A percentile compares a stretch with the other conserved stretches of the same genome.
phyloP scores from a whole-genome alignment of 2,113 vertebrate species.

The Agelaius tricolor region DNA sequence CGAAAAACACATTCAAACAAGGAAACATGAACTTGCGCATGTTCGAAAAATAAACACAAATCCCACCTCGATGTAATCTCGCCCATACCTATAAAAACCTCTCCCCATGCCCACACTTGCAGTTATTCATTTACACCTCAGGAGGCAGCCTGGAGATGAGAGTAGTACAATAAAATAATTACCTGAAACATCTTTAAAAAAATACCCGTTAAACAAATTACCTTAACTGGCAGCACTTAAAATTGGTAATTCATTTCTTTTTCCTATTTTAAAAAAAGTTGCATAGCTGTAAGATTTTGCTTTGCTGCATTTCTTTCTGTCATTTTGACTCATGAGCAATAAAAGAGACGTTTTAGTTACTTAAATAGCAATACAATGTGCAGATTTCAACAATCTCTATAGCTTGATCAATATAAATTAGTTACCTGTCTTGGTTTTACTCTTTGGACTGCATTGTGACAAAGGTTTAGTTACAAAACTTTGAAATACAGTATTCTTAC shows the following conservation, averaged over 20 bases:
- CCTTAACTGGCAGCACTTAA: slow-evolving; percentile 73
- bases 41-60: slow-evolving; percentile 58
- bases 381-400: slow-evolving; percentile 42
- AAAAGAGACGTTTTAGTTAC: slow-evolving; percentile 52
- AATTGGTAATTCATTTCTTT: slow-evolving; percentile 60
- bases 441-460: slow-evolving; percentile 77
- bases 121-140: slow-evolving; percentile 59
- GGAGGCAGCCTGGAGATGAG: slow-evolving; percentile 71
- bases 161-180: slow-evolving; percentile 76
- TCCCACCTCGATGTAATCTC: slow-evolving; percentile 60
- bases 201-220: slow-evolving; percentile 82
- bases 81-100: background rate
- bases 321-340: slow-evolving; percentile 53
- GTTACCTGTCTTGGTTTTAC: slow-evolving; percentile 65
- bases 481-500: slow-evolving; percentile 54
- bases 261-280: slow-evolving; percentile 67
- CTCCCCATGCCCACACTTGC: slow-evolving; percentile 39
- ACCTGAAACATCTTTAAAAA: slow-evolving; percentile 73
- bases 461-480: slow-evolving; percentile 69
- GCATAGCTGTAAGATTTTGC: slow-evolving; percentile 80
- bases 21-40: background rate
- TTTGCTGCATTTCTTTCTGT: slow-evolving; percentile 61
- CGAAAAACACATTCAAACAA: slow-evolving; percentile 45
- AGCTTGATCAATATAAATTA: slow-evolving; percentile 60
- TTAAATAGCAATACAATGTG: slow-evolving; percentile 49